Evolutionary conservation across 1,140 invertebrate species (phyloP), one percentile per base, ranked within the genome.

Genomic region (Neodiprion lecontei): DNA sequence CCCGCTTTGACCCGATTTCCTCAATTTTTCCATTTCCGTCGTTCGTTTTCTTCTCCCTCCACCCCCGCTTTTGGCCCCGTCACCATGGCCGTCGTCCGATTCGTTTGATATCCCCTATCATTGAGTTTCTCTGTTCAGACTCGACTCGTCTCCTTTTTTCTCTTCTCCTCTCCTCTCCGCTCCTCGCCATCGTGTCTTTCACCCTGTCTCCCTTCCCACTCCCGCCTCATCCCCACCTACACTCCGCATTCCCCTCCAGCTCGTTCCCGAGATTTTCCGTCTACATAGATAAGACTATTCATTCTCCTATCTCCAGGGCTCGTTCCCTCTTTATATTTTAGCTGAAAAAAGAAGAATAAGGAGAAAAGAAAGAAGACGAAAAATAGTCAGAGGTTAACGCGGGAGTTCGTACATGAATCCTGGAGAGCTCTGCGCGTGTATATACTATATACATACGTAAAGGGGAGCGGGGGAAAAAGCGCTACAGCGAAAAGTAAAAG

Each of bases 1-100:
- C 28, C 53, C 53, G 11, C 53, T 61, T 61, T 61, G 53, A 61
- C 53, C 53, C 53, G 53, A 61, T 61, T 61, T 61, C 53, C 53
- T 61, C 53, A 61, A 61, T 61, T 61, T 61, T 61, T 61, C 53
- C 53, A 61, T 61, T 61, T 61, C 53, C 53, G 53, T 61, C 53
- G 53, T 61, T 17, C 53, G 11, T 12, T 0, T 12, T 61, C 53
- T 9, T 17, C 11, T 61, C 3, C 11, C 8, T 17, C 5, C 28
- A 40, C n/a, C 53, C 11, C 53, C 53, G 53, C n/a, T 7, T 14
- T 61, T 17, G 53, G 28, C 53, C 53, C n/a, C 53, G n/a, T 61
- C 53, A 40, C 28, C 53, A 61, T 61, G 11, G 11, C 53, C 53
- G n/a, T 61, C 4, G 11, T 17, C n/a, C 53, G 53, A 61, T 61